phyloP scores from a whole-genome alignment of 2,888 invertebrate genomes.

The Dicyrtoma fusca region DNA sequence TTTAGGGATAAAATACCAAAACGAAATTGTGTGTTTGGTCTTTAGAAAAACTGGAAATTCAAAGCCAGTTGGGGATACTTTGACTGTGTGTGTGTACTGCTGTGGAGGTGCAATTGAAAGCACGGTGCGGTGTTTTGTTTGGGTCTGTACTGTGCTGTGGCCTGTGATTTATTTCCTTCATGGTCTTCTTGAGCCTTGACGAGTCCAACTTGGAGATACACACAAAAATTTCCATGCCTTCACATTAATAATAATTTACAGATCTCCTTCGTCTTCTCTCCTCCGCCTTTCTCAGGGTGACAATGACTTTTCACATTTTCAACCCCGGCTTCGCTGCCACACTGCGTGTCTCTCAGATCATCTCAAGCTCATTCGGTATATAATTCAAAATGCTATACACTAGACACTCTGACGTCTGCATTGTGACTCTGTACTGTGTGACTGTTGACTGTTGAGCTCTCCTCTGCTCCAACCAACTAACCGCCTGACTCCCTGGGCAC shows the following conservation, averaged over 20 bases:
- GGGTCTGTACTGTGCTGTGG: not conserved
- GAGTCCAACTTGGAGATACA: constrained; percentile 28
- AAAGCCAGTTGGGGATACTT: too few relatives aligned
- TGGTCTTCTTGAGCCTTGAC: constrained; percentile 31
- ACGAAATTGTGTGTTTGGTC: too few relatives aligned
- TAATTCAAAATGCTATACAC: too few relatives aligned
- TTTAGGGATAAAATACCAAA: too few relatives aligned
- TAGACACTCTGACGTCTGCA: too few relatives aligned
- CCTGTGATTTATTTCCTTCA: constrained; percentile 37
- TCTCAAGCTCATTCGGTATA: too few relatives aligned
- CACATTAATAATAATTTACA: constrained; percentile 47
- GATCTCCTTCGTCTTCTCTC: constrained; percentile 16
- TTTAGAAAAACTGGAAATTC: too few relatives aligned
- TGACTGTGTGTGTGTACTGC: too few relatives aligned
- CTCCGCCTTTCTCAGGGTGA: constrained; percentile 28
- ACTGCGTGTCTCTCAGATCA: not conserved
- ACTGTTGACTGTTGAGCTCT: too few relatives aligned
- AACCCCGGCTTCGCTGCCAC: constrained; percentile 21
- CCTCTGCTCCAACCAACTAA: constrained; percentile 18
- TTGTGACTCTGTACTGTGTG: too few relatives aligned
- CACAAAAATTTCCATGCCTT: constrained; percentile 31
- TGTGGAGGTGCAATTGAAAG: too few relatives aligned
- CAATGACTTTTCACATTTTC: constrained; percentile 44
- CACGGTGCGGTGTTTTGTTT: too few relatives aligned
- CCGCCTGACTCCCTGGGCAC: constrained; percentile 34